Evolutionary conservation across 2,113 vertebrate genomes (phyloP).

Genomic region (Heliornis fulica): DNA sequence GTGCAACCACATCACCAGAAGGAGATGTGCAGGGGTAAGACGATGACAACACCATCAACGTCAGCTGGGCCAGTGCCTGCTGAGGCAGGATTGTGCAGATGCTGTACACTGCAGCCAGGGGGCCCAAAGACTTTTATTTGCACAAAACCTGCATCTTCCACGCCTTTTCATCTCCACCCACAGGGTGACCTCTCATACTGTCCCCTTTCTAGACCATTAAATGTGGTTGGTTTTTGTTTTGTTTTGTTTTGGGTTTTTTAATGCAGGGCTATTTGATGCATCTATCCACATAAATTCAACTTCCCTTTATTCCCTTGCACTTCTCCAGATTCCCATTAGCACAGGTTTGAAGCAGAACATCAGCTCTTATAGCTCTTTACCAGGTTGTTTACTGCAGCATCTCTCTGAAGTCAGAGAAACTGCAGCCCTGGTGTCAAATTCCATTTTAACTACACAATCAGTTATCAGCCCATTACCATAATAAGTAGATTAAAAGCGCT

Average conservation of each 20-base stretch:
- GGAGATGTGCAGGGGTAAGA: not conserved
- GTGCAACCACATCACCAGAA: not conserved
- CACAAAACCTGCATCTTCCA: fast-evolving
- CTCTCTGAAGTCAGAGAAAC: slow-evolving; percentile 48
- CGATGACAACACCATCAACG: not conserved
- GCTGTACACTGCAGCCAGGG: not conserved
- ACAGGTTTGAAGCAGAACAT: slow-evolving; percentile 31
- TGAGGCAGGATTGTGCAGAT: not conserved
- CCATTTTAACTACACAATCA: slow-evolving; percentile 59
- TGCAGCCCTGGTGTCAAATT: slow-evolving; percentile 50
- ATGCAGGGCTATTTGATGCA: not conserved
- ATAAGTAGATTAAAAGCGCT: slow-evolving; percentile 48
- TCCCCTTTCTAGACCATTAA: not conserved
- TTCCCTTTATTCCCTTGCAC: not conserved
- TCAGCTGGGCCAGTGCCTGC: not conserved
- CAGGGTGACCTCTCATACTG: not conserved
- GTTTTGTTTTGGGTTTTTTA: too few relatives aligned
- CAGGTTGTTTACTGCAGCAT: slow-evolving; percentile 48
- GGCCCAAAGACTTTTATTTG: not conserved
- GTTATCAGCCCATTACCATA: slow-evolving; percentile 59
- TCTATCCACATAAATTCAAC: not conserved
- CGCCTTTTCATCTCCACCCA: not conserved
- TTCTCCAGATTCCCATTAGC: slow-evolving; percentile 34
- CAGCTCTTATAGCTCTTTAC: slow-evolving; percentile 29
- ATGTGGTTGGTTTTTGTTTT: too few relatives aligned